Base-by-base conservation (phyloP, 1,140 invertebrate species). In the Drosophila fuyamai region DNA sequence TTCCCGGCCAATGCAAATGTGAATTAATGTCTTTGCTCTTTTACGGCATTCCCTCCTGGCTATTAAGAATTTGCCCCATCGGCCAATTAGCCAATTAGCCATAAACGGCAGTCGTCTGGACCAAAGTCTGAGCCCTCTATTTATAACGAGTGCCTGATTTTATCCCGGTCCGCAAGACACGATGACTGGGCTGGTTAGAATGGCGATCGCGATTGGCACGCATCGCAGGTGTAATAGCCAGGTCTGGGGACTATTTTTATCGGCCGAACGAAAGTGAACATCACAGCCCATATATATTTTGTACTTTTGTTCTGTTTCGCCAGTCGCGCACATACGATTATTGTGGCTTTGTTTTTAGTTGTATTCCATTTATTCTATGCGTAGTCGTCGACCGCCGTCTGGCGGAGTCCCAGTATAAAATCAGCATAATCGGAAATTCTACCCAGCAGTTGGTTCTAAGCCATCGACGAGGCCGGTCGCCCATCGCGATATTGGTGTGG, bases 371-470 rank as follows among this genome's bases (percentile, higher is more conserved):
- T 77, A 77, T 90, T 89, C 78, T 89, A 90, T 84, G 84, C 85
- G 85, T 77, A 80, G 58, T 77, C 51, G 48, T 46, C 74, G 48
- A 40, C 58, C 44, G 74, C 47, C 51, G 66, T 16, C 63, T 36
- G 54, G 13, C 50, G 68, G 67, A 53, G 71, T 66, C 41, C 71
- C 79, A 32, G 82, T 90, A 90, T 90, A 90, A 91, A 90, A 90
- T 89, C 84, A 90, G 67, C 88, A 91, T 83, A 90, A 83, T 91
- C 89, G 68, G 88, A 84, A 88, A 88, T 90, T 91, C 79, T 83
- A 88, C 60, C 71, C 57, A 81, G 51, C 88, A 90, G 88, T 90
- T 75, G 74, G 90, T 90, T 90, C 88, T 90, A 82, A 80, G 79
- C 77, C 53, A 73, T 82, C 60, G 72, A 70, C 79, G 59, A 48